phyloP scores from a whole-genome alignment of 1,140 invertebrate species.

The Drosophila orena region DNA sequence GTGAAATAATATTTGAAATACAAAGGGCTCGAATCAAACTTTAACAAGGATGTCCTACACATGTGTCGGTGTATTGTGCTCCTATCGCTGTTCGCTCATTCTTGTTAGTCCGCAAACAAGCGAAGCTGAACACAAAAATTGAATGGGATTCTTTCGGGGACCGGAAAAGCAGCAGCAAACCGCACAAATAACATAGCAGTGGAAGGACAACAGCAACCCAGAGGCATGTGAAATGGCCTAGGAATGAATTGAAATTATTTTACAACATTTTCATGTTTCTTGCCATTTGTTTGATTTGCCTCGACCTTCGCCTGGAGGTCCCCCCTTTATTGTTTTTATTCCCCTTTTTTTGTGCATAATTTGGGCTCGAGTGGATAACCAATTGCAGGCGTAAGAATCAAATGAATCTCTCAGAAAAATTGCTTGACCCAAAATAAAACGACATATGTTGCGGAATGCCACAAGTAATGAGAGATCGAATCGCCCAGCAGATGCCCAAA shows the following conservation, averaged over 20 bases:
- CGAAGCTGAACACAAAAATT: slow-evolving; percentile 43
- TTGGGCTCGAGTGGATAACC: slow-evolving; percentile 52
- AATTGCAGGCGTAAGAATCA: slow-evolving; percentile 47
- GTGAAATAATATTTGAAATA: slow-evolving; percentile 20
- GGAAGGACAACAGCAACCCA: slow-evolving; percentile 20
- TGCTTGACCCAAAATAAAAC: slow-evolving; percentile 29
- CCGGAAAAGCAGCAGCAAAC: slow-evolving; percentile 29
- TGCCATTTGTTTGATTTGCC: slow-evolving; percentile 64
- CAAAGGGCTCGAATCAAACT: slow-evolving; percentile 41
- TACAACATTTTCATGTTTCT: slow-evolving; percentile 78
- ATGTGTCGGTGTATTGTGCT: slow-evolving; percentile 14
- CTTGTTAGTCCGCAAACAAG: slow-evolving; percentile 52
- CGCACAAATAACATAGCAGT: slow-evolving; percentile 26
- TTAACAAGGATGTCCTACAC: slow-evolving; percentile 28
- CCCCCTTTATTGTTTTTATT: slow-evolving; percentile 25
- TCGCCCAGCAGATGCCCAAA: slow-evolving; percentile 17
- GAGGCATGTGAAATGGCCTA: slow-evolving; percentile 54
- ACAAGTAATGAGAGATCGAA: slow-evolving; percentile 15
- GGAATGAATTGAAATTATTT: slow-evolving; percentile 79
- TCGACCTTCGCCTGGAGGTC: slow-evolving; percentile 22
- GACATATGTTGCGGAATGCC: slow-evolving; percentile 30
- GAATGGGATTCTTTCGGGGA: slow-evolving; percentile 15
- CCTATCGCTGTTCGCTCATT: slow-evolving; percentile 20
- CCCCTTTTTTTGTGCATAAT: slow-evolving; percentile 55
- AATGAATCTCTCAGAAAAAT: slow-evolving; percentile 13